phyloP scores from a whole-genome alignment of 2,888 invertebrate genomes.

The Acrobasis repandana region DNA sequence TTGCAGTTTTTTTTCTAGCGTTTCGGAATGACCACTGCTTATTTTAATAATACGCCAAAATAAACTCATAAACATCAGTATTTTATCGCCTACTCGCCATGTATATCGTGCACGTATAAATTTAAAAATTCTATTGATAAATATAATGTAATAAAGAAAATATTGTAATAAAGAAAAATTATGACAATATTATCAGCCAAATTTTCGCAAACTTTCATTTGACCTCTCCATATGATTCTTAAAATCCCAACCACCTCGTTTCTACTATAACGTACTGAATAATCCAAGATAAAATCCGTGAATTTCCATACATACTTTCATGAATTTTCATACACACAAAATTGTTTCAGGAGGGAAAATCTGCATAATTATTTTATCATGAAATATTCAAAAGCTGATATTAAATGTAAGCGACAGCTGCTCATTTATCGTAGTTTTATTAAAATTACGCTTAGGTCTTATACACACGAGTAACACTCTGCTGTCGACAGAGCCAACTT shows the following conservation, averaged over 20 bases:
- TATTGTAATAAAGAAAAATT: too few relatives aligned
- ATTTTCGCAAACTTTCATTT: neutral
- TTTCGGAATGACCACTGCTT: too few relatives aligned
- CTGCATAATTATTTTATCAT: slow-evolving; percentile 27
- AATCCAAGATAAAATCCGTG: slow-evolving; percentile 2
- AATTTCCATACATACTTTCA: slow-evolving; percentile 18
- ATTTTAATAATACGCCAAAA: too few relatives aligned
- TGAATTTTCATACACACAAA: slow-evolving; percentile 29
- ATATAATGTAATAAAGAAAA: too few relatives aligned
- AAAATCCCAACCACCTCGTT: neutral
- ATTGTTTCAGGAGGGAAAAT: slow-evolving; percentile 23
- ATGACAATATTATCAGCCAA: too few relatives aligned
- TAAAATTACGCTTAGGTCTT: neutral
- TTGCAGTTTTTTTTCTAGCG: too few relatives aligned
- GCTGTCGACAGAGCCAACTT: too few relatives aligned
- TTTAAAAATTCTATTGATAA: too few relatives aligned
- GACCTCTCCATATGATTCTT: neutral
- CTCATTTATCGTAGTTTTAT: slow-evolving; percentile 17
- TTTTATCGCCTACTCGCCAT: too few relatives aligned
- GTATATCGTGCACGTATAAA: too few relatives aligned
- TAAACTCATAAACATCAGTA: too few relatives aligned
- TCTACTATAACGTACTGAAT: neutral
- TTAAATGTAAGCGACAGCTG: slow-evolving; percentile 10
- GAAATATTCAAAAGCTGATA: slow-evolving; percentile 20
- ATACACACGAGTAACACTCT: too few relatives aligned